These are phyloP conservation scores for Eristalis intricaria DNA, from an alignment of 2,888 invertebrate species.

Conservation along the genomic window DNA sequence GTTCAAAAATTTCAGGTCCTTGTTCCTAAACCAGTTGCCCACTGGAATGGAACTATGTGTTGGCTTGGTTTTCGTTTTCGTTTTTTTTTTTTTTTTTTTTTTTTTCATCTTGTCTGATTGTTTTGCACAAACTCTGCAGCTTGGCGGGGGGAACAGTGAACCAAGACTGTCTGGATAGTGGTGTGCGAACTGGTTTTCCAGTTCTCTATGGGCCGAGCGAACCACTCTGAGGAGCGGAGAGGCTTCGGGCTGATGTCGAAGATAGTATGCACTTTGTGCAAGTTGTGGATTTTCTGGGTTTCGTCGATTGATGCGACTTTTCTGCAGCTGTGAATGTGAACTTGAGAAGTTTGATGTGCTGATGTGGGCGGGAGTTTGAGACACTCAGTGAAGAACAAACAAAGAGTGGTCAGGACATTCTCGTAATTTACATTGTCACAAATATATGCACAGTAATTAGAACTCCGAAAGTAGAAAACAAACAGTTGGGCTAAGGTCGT, in stretches of 20 bases:
- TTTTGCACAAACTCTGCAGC: constrained; percentile 37
- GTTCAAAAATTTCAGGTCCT: constrained; percentile 66
- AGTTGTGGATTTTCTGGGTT: neutral
- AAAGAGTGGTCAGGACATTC: no score
- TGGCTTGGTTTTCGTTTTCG: neutral
- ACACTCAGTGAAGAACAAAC: no score
- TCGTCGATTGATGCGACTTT: neutral
- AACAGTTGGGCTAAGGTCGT: no score
- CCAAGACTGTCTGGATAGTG: neutral
- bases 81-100: neutral
- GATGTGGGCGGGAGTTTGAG: neutral
- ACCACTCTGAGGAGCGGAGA: neutral
- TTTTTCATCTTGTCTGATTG: neutral
- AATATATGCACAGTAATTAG: no score
- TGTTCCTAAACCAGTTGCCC: constrained; percentile 62
- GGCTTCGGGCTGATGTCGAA: neutral
- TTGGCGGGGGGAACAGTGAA: constrained; percentile 14
- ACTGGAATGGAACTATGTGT: constrained; percentile 39
- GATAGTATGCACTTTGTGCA: neutral
- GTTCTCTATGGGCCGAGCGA: neutral
- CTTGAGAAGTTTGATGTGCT: neutral
- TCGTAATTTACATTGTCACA: no score
- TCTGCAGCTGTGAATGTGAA: neutral
- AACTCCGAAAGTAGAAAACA: no score
- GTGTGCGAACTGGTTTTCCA: constrained; percentile 35